phyloP scores from a whole-genome alignment of 2,888 invertebrate species.

The Meghimatium bilineatum region DNA sequence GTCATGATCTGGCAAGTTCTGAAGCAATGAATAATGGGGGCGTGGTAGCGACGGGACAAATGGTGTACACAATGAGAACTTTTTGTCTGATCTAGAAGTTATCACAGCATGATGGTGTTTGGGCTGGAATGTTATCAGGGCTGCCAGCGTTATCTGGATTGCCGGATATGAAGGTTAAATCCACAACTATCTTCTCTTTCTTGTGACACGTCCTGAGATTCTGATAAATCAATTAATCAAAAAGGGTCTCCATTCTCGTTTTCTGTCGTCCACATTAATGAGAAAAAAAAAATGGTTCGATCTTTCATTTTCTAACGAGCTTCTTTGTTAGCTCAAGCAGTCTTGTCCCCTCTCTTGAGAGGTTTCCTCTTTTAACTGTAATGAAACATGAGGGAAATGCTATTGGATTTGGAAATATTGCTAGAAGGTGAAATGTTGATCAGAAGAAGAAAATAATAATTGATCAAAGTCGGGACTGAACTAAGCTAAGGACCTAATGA shows the following conservation, averaged over 20 bases:
- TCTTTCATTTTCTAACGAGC: not conserved
- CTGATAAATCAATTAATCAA: constrained; percentile 5
- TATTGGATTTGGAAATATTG: constrained; percentile 3
- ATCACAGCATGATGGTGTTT: not conserved
- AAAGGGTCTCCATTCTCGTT: not conserved
- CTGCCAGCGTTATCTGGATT: not conserved
- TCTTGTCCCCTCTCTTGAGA: not conserved
- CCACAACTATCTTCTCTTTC: not conserved
- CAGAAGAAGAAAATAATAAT: not conserved
- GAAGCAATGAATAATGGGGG: not conserved
- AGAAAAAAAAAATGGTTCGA: not conserved
- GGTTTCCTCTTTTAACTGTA: not conserved
- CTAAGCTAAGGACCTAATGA: not conserved
- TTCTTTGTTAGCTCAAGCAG: constrained; percentile 1
- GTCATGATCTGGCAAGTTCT: not conserved
- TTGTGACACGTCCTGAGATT: not conserved
- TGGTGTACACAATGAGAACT: not conserved
- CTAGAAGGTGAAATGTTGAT: not conserved
- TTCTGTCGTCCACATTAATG: not conserved
- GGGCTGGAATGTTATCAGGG: not conserved
- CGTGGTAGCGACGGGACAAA: not conserved
- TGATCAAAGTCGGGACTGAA: not conserved
- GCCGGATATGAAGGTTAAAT: not conserved
- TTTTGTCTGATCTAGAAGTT: constrained; percentile 8
- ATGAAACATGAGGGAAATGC: not conserved